A percentile compares a stretch with the other conserved stretches of the same genome.
These are phyloP conservation scores for Mobula hypostoma DNA, from an alignment of 2,113 vertebrate species.

Conservation along the genomic window DNA sequence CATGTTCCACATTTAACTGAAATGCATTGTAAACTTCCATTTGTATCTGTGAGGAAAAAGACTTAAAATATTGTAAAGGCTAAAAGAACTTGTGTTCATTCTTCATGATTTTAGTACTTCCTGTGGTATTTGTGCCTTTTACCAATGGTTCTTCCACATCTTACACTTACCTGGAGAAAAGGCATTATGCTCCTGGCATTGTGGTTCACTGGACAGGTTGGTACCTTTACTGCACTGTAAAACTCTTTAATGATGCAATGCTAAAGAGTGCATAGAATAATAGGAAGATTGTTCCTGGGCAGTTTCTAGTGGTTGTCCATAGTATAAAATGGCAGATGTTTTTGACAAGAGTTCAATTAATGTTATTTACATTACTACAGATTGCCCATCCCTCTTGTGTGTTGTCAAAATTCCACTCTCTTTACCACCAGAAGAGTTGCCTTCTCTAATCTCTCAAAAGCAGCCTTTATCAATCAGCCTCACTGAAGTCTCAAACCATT, in stretches of 20 bases:
- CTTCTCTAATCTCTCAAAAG: neutral
- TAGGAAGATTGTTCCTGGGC: neutral
- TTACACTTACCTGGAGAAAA: slow-evolving; percentile 60
- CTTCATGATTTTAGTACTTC: slow-evolving; percentile 67
- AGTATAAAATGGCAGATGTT: neutral
- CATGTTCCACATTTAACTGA: neutral
- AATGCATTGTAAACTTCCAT: neutral
- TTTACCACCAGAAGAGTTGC: neutral
- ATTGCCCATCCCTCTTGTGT: neutral
- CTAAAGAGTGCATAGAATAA: neutral
- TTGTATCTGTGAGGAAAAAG: neutral
- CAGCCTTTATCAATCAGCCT: no score
- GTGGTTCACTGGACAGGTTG: slow-evolving; percentile 81
- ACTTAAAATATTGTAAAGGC: neutral
- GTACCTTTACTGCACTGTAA: neutral
- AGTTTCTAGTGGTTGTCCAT: neutral
- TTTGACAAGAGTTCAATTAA: neutral
- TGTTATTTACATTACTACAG: neutral
- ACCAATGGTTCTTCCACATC: slow-evolving; percentile 69
- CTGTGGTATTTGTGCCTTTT: slow-evolving; percentile 92
- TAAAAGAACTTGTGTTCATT: neutral
- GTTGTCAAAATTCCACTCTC: neutral
- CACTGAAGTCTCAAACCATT: no score
- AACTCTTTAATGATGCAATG: neutral
- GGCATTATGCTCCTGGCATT: slow-evolving; percentile 58